phyloP scores from a whole-genome alignment of 1,140 invertebrate genomes.

The Pseudomyrmex dendroicus region DNA sequence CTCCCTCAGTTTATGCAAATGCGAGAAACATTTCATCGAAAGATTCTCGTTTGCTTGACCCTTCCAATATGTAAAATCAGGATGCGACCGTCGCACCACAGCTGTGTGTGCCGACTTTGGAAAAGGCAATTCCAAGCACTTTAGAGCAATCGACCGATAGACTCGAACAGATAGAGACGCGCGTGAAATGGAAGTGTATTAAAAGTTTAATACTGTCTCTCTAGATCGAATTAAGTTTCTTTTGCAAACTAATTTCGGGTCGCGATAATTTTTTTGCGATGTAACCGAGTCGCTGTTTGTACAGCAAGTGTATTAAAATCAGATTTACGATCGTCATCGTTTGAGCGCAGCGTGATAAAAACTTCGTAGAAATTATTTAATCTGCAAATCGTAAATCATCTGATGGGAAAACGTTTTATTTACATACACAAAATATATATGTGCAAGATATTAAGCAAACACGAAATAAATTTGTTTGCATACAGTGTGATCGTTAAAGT shows the following conservation, averaged over 20 bases:
- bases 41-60: constrained; percentile 38
- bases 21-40: constrained; percentile 1
- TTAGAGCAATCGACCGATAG: background rate
- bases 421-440: background rate
- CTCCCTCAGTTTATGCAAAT: constrained; percentile 41
- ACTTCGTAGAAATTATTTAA: constrained; percentile 1
- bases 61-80: constrained; percentile 38
- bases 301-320: background rate
- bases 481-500: constrained; percentile 7
- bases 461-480: constrained; percentile 6
- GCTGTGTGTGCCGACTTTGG: constrained; percentile 4
- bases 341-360: background rate
- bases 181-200: constrained; percentile 2
- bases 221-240: constrained; percentile 1
- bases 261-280: background rate
- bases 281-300: background rate
- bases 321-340: background rate
- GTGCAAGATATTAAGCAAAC: background rate
- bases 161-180: constrained; percentile 7
- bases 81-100: constrained; percentile 5
- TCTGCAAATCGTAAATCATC: background rate
- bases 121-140: constrained; percentile 41
- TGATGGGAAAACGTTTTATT: background rate
- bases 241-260: background rate
- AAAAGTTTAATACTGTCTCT: constrained; percentile 36